Base-by-base conservation (phyloP, 2,113 vertebrate genomes). In the Scolopax mira region DNA sequence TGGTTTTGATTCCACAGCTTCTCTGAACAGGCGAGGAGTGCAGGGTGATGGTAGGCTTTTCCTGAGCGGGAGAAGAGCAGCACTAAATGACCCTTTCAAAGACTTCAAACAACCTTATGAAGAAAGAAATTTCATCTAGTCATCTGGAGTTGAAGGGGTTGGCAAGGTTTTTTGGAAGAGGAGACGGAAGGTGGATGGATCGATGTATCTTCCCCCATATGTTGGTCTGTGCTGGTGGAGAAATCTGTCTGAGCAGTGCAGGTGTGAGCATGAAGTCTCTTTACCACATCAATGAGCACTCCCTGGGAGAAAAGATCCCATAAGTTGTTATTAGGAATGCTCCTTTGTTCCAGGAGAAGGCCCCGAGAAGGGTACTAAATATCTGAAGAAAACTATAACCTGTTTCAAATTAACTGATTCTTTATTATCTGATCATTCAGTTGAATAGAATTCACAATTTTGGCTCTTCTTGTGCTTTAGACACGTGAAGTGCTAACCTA, bases 341-440 rank as follows among this genome's bases (percentile, higher is more conserved):
- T 93, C 33, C 52, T 87, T 92, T 96, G 52, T 94, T 91, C 72
- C 61, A 67, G 46, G 44, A 67, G 55, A 75, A 55, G 46, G 41
- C 31, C 39, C 64, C 57, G 23, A 75, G 64, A 85, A 95, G 54
- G 52, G 58, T 37, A 49, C 85, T 55, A 19, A 78, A 72, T 88
- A 74, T 21, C 67, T 24, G 27, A 72, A 83, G 79, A 73, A 66
- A 77, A 83, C 58, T 7, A 13, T 48, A 79, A 42, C 49, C 85
- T 82, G 79, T 77, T 93, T 90, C 91, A 85, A 71, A 91, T 95
- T 82, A 94, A 60, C 88, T n/a, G 60, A n/a, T 88, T 51, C 82
- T 94, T 95, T 93, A 83, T 80, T 83, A 78, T 95, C 95, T 90
- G 51, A 60, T 88, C 49, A 17, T 73, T 77, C 18, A 0, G 18